Base-by-base conservation (phyloP, 2,888 invertebrate genomes). In the Mermis nigrescens region DNA sequence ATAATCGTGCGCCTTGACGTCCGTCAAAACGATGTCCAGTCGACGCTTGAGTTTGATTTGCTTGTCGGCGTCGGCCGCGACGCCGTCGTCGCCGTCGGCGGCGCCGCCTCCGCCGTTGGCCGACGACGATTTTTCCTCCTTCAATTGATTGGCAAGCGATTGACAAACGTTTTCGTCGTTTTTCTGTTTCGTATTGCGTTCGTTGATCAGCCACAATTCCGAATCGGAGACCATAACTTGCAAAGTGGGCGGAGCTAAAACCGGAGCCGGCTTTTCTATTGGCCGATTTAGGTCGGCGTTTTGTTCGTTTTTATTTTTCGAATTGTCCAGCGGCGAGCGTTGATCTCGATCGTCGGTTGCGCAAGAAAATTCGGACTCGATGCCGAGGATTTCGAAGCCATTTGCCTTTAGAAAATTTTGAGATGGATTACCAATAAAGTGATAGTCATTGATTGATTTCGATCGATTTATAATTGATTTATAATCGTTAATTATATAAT, bases 151-250 rank as follows among this genome's bases (percentile, higher is more conserved):
- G 38, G 7, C 38, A 19, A 7, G 7, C 7, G 12, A 12, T 12
- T 7, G 7, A 12, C 38, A 12, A 38, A 12, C 19, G 19, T 38
- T 38, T 12, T 38, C 38, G 38, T 38, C 38, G 7, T 12, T 12
- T 38, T 38, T 38, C 38, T 38, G 38, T 38, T 38, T 38, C 7
- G 51, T 24, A 24, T 48, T 48, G 7, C 51, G 51, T 48, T 48
- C 51, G 51, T 48, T 48, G 51, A 48, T 48, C 7, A 48, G 24
- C 51, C 51, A 48, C 26, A 48, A 48, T 48, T 48, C 51, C 51
- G 51, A 48, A 24, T 48, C 51, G n/a, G 51, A 48, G 7, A 48
- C 51, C 51, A 48, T 48, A 24, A 48, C 24, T 48, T 48, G 51
- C 7, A 48, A 24, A 22, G 12, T 24, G 51, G 51, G 51, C 24